Conservation (phyloP, 2,797 vertebrate genomes). For the Rousettus madagascariensis region DNA sequence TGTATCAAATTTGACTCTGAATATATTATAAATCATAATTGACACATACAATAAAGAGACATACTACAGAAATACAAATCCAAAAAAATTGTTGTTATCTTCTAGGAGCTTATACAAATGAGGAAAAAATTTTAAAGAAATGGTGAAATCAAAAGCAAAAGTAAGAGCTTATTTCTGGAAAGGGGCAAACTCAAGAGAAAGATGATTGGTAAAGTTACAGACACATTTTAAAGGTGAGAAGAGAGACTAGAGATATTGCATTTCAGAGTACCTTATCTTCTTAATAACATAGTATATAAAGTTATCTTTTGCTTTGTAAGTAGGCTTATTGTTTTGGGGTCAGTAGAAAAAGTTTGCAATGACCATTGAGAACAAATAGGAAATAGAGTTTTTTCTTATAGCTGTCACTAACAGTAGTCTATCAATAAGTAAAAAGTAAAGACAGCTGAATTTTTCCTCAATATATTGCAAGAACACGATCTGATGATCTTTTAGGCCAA, state of each 20-base stretch:
- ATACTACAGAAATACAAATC: neutral
- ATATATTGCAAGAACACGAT: conserved; percentile 22
- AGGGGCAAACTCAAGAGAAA: neutral
- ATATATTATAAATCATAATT: neutral
- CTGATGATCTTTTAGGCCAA: conserved; percentile 43
- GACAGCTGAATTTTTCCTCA: neutral
- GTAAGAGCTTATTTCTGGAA: neutral
- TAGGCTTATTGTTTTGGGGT: neutral
- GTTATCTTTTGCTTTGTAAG: neutral
- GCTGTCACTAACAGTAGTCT: neutral
- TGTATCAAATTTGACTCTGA: neutral
- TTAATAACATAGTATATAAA: neutral
- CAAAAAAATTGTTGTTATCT: neutral
- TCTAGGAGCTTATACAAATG: neutral
- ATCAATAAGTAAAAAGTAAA: conserved; percentile 46
- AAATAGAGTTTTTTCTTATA: neutral
- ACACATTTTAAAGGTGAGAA: neutral
- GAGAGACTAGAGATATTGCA: neutral
- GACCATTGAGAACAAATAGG: neutral
- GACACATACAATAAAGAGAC: neutral
- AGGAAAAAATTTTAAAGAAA: neutral
- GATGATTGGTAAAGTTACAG: neutral
- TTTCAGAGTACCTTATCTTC: neutral
- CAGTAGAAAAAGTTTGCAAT: neutral
- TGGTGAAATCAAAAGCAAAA: neutral